Conservation (phyloP, 2,888 invertebrate species). For the Imbricaverruca yamaguchii region DNA sequence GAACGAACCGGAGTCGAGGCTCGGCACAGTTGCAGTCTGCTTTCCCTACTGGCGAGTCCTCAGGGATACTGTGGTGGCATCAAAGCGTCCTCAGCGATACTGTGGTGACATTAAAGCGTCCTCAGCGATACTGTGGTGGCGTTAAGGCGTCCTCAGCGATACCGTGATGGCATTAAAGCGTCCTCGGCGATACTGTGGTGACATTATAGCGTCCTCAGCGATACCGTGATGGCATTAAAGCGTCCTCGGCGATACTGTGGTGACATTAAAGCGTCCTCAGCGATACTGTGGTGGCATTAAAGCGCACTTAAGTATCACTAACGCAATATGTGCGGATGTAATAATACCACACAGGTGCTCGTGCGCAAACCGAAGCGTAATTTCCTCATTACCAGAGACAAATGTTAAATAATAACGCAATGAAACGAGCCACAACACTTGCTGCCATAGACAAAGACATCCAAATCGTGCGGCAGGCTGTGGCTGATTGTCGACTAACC, state of each 20-base stretch:
- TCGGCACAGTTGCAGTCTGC: no score
- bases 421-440: background rate
- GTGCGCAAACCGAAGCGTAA: background rate
- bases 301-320: background rate
- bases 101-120: background rate
- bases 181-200: no score
- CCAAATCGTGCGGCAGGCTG: background rate
- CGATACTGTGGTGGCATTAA: background rate
- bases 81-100: background rate
- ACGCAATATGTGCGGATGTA: background rate
- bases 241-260: background rate
- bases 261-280: background rate
- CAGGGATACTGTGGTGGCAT: background rate
- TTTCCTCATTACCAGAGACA: constrained; percentile 1
- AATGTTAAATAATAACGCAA: constrained; percentile 7
- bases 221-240: background rate
- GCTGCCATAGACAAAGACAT: background rate
- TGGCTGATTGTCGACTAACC: background rate
- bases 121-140: no score
- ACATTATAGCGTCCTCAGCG: no score
- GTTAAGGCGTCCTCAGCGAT: no score
- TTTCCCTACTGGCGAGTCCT: no score
- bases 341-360: constrained; percentile 4
- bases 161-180: background rate
- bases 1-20: no score